These are phyloP conservation scores for Musca vetustissima DNA, from an alignment of 1,140 invertebrate genomes.

Conservation along the genomic window DNA sequence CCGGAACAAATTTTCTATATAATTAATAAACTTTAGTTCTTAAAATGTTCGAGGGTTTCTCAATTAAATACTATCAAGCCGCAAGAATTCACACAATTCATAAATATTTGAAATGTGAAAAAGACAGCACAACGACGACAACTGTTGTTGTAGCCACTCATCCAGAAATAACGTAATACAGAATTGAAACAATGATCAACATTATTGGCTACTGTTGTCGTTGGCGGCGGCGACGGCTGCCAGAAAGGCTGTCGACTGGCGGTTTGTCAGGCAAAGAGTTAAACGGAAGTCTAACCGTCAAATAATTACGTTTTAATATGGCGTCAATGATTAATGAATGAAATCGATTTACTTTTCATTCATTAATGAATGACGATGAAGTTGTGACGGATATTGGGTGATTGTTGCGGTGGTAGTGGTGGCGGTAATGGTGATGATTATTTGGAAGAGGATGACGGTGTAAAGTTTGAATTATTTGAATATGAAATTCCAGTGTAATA, in stretches of 20 bases:
- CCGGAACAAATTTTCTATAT: not conserved
- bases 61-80: not conserved
- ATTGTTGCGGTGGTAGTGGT: conserved; percentile 5
- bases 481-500: too few relatives aligned
- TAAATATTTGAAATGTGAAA: not conserved
- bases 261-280: conserved; percentile 3
- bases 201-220: not conserved
- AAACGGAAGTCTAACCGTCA: conserved; percentile 12
- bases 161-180: not conserved
- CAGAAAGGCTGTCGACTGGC: not conserved
- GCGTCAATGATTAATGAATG: conserved; percentile 51
- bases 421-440: conserved; percentile 2
- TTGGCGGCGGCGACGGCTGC: not conserved
- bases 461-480: conserved; percentile 1
- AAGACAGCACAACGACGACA: not conserved
- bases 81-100: conserved; percentile 14
- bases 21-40: not conserved
- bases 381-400: conserved; percentile 34
- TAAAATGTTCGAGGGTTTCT: not conserved
- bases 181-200: not conserved
- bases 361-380: conserved; percentile 50
- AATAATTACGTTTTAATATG: conserved; percentile 31
- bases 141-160: conserved; percentile 5
- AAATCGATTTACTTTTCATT: conserved; percentile 55
- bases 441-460: conserved; percentile 9